Evolutionary conservation across 2,888 invertebrate species (phyloP).

Genomic region (Malacosoma neustria): DNA sequence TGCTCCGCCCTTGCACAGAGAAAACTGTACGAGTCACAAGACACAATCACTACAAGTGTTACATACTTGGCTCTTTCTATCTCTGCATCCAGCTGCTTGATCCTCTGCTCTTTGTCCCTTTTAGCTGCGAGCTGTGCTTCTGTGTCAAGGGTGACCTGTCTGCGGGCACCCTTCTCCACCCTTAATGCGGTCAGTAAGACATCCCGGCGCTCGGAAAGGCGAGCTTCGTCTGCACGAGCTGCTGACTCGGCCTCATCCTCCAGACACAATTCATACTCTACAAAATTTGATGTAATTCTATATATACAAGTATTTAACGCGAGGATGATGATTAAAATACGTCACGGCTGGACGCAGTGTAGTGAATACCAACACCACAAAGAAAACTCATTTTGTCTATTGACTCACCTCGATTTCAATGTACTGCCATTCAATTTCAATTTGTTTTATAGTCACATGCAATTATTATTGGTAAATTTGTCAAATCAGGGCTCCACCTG

Average conservation of each 20-base stretch:
- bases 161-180: conserved; percentile 7
- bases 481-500: too few relatives aligned
- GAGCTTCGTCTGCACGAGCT: conserved; percentile 36
- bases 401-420: too few relatives aligned
- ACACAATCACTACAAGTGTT: too few relatives aligned
- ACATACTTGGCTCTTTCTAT: conserved; percentile 31
- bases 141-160: conserved; percentile 2
- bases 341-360: too few relatives aligned
- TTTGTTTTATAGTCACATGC: too few relatives aligned
- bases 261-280: conserved; percentile 28
- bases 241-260: conserved; percentile 36
- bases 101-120: conserved; percentile 7
- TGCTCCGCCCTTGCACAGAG: too few relatives aligned
- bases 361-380: background rate
- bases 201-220: conserved; percentile 22
- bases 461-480: too few relatives aligned
- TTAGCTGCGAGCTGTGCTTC: conserved; percentile 3
- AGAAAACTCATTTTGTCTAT: conserved; percentile 34
- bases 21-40: too few relatives aligned
- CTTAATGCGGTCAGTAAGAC: conserved; percentile 19
- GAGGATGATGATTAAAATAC: too few relatives aligned
- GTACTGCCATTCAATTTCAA: too few relatives aligned
- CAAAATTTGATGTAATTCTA: background rate
- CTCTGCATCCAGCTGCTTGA: conserved; percentile 23
- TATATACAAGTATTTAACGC: background rate